Conservation (phyloP, 1,140 invertebrate genomes). For the Pachypeltis micranthus region DNA sequence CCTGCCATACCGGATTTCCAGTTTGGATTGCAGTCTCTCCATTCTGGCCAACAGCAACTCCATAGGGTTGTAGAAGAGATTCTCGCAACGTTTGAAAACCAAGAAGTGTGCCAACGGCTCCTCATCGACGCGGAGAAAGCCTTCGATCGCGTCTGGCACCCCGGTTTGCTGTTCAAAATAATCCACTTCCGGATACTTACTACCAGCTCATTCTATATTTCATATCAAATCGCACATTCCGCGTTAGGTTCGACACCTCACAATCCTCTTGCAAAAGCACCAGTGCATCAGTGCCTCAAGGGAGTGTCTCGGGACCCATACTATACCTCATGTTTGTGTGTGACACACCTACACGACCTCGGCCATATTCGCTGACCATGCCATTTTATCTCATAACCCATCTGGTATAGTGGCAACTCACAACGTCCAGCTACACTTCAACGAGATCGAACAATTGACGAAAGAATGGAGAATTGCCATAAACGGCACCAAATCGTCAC, state of each 20-base stretch:
- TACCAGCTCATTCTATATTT: not conserved
- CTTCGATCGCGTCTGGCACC: conserved; percentile 8
- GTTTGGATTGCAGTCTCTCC: not conserved
- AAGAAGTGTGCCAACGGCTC: not conserved
- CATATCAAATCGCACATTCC: not conserved
- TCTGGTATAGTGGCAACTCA: too few relatives aligned
- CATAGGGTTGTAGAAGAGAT: not conserved
- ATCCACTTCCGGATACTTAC: conserved; percentile 8
- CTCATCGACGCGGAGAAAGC: not conserved
- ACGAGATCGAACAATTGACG: too few relatives aligned
- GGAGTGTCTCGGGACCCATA: not conserved
- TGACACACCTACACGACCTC: not conserved
- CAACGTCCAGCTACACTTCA: too few relatives aligned
- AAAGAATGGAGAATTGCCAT: too few relatives aligned
- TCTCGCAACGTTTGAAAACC: not conserved
- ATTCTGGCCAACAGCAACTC: not conserved
- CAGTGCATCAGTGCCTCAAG: not conserved
- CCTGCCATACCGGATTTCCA: conserved; percentile 2
- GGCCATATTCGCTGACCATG: not conserved
- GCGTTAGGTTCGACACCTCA: not conserved
- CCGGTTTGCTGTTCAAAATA: conserved; percentile 19
- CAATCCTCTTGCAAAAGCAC: not conserved
- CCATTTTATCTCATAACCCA: too few relatives aligned
- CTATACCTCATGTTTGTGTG: too few relatives aligned
- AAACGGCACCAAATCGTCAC: too few relatives aligned